phyloP scores from a whole-genome alignment of 2,888 invertebrate species.

The Hermaeophaga mercurialis region DNA sequence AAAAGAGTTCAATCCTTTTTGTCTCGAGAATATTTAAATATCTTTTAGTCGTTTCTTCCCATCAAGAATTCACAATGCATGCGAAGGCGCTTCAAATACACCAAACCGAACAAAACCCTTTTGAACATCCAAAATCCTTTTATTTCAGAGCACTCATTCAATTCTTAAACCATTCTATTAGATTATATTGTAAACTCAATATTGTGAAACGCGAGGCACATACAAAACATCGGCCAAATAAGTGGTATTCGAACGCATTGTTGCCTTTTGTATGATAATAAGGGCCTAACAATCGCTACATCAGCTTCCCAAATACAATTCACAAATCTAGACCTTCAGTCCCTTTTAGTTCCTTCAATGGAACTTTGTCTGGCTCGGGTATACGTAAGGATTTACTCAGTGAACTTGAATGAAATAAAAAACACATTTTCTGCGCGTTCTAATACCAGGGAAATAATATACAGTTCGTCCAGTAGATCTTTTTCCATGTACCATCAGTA shows the following conservation, averaged over 20 bases:
- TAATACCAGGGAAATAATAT: too few species aligned
- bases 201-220: conserved; percentile 40
- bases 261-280: conserved; percentile 48
- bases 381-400: conserved; percentile 22
- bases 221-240: conserved; percentile 38
- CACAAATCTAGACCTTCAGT: conserved; percentile 37
- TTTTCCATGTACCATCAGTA: too few species aligned
- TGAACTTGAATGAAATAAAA: too few species aligned
- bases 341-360: conserved; percentile 35
- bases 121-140: conserved; percentile 13
- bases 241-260: conserved; percentile 43
- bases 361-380: conserved; percentile 30
- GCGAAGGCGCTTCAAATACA: conserved; percentile 13
- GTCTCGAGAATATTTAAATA: too few species aligned
- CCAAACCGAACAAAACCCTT: conserved; percentile 17
- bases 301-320: conserved; percentile 45
- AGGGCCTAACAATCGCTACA: conserved; percentile 45
- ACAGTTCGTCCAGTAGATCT: too few species aligned
- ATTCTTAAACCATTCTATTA: conserved; percentile 35
- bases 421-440: too few species aligned
- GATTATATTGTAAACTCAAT: conserved; percentile 43
- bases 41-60: too few species aligned
- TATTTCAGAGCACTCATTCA: conserved; percentile 25
- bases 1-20: too few species aligned
- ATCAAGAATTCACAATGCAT: conserved; percentile 13